Percentiles rank a stretch among this genome's conserved stretches.
Evolutionary conservation across 1,140 invertebrate genomes (phyloP).

Genomic region (Akabosia matsudoensis): DNA sequence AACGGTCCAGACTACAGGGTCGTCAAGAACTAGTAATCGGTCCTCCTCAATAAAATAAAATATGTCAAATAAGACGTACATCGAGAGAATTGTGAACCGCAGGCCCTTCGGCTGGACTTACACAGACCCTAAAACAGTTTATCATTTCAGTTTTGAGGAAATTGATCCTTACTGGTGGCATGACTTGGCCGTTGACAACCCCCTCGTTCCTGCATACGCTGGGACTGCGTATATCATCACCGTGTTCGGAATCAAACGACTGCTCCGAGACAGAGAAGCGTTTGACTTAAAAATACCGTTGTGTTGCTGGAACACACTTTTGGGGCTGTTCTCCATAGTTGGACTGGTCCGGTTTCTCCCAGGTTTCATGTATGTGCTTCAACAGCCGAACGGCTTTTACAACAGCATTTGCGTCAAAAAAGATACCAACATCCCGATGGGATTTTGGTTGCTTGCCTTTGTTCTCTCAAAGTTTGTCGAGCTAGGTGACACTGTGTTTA

Average conservation of each 20-base stretch:
- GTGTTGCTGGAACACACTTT: slow-evolving; percentile 82
- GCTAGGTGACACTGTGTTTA: slow-evolving; percentile 33
- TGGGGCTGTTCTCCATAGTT: slow-evolving; percentile 93
- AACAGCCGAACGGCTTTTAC: slow-evolving; percentile 78
- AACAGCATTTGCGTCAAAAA: slow-evolving; percentile 76
- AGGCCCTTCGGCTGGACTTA: background rate
- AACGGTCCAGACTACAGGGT: no score
- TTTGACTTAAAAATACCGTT: slow-evolving; percentile 81
- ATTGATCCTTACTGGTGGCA: background rate
- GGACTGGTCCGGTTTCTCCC: slow-evolving; percentile 80
- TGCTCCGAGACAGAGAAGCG: slow-evolving; percentile 51
- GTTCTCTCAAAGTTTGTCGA: slow-evolving; percentile 33
- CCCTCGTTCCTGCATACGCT: background rate
- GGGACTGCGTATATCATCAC: background rate
- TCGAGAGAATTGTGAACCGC: background rate
- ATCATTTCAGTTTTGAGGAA: background rate
- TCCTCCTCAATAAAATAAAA: no score
- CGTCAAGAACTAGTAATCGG: no score
- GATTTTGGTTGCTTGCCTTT: slow-evolving; percentile 30
- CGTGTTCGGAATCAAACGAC: background rate
- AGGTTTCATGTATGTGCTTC: slow-evolving; percentile 79
- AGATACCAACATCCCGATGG: slow-evolving; percentile 21
- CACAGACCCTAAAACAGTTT: background rate
- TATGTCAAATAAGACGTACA: background rate
- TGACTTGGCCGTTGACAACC: background rate